Conservation (phyloP, 2,888 invertebrate species). For the Clostera curtula region DNA sequence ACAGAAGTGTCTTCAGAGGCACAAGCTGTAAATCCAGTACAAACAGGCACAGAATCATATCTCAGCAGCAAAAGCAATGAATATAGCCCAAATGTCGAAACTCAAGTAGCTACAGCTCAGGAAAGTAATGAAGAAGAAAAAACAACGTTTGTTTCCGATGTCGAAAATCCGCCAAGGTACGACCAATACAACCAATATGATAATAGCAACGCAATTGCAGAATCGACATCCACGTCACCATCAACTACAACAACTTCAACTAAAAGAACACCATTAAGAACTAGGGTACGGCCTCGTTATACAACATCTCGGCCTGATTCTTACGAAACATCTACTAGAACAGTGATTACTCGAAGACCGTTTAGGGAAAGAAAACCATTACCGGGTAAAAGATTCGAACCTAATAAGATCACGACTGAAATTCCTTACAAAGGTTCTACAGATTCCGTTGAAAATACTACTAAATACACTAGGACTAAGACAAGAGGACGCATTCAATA, state of each 20-base stretch:
- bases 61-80: constrained; percentile 22
- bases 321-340: constrained; percentile 53
- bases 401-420: constrained; percentile 57
- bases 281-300: constrained; percentile 57
- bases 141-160: constrained; percentile 25
- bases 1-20: constrained; percentile 26
- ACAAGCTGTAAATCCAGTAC: constrained; percentile 20
- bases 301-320: constrained; percentile 54
- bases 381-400: constrained; percentile 50
- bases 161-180: constrained; percentile 31
- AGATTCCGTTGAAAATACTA: constrained; percentile 46
- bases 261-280: constrained; percentile 44
- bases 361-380: constrained; percentile 69
- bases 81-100: constrained; percentile 31
- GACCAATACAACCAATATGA: constrained; percentile 42
- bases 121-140: constrained; percentile 31
- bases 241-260: constrained; percentile 53
- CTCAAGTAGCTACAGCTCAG: constrained; percentile 26
- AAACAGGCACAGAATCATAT: constrained; percentile 12
- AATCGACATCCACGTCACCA: constrained; percentile 32
- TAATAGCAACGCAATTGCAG: constrained; percentile 29
- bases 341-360: constrained; percentile 62
- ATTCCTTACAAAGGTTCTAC: constrained; percentile 37
- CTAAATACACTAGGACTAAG: constrained; percentile 49
- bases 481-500: constrained; percentile 72